phyloP scores from a whole-genome alignment of 2,113 vertebrate genomes.

The Anhinga anhinga region DNA sequence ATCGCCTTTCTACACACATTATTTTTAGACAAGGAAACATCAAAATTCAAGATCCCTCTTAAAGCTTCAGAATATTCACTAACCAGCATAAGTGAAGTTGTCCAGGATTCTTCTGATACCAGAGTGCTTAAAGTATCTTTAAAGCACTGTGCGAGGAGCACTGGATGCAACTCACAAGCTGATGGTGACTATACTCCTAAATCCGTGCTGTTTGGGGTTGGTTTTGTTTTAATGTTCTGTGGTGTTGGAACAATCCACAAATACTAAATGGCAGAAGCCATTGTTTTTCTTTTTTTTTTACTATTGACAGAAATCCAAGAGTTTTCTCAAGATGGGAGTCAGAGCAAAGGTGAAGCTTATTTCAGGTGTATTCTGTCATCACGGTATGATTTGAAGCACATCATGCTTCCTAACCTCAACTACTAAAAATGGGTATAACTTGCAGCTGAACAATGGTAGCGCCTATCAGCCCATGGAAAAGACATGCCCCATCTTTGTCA shows the following conservation, averaged over 20 bases:
- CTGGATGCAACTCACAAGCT: background rate
- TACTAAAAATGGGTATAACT: background rate
- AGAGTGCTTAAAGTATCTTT: background rate
- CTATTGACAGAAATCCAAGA: background rate
- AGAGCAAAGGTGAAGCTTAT: background rate
- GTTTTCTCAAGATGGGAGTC: background rate
- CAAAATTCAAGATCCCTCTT: background rate
- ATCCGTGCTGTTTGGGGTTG: background rate
- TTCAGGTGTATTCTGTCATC: background rate
- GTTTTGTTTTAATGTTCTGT: background rate
- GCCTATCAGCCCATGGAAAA: background rate
- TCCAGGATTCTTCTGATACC: slow-evolving; percentile 15
- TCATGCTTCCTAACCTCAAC: background rate
- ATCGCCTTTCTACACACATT: background rate
- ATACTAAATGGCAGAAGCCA: background rate
- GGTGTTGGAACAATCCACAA: background rate
- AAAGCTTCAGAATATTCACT: slow-evolving; percentile 27
- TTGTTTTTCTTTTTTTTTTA: background rate
- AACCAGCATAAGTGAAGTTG: background rate
- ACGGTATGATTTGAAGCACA: background rate
- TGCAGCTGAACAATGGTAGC: background rate
- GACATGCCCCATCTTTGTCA: background rate
- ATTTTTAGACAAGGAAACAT: slow-evolving; percentile 13
- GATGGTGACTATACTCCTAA: background rate
- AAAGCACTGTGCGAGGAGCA: background rate